Percentiles rank a stretch among this genome's conserved stretches.
phyloP scores from a whole-genome alignment of 2,113 vertebrate species.

The Malurus cyaneus region DNA sequence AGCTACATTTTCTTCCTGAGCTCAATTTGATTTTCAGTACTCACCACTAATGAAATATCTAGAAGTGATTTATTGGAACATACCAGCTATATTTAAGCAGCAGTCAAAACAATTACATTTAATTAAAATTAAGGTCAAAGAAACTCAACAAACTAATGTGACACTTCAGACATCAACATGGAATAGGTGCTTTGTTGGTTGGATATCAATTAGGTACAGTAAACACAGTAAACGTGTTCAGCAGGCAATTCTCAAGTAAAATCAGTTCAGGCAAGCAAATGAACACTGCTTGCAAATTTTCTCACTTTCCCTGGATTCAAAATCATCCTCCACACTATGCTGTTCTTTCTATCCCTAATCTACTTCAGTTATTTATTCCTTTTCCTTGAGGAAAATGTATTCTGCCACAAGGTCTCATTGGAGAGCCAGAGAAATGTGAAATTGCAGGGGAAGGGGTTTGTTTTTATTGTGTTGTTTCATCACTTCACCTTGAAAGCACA shows the following conservation, averaged over 20 bases:
- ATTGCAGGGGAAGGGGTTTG: background rate
- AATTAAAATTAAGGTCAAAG: conserved; percentile 58
- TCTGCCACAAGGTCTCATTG: background rate
- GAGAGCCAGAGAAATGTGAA: conserved; percentile 23
- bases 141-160: conserved; percentile 37
- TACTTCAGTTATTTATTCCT: conserved; percentile 47
- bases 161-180: background rate
- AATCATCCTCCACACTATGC: background rate
- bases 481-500: conserved; percentile 44
- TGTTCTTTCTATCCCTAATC: conserved; percentile 27
- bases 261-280: background rate
- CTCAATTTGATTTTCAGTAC: conserved; percentile 13
- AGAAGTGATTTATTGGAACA: conserved; percentile 46
- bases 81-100: conserved; percentile 31
- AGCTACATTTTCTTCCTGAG: background rate
- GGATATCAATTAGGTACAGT: conserved; percentile 33
- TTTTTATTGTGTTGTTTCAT: conserved; percentile 39
- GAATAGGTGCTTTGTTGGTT: conserved; percentile 2
- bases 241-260: background rate
- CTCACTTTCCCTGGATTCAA: conserved; percentile 19
- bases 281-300: background rate
- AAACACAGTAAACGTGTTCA: background rate
- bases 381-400: conserved; percentile 41
- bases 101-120: conserved; percentile 47
- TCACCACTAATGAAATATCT: conserved; percentile 32